Evolutionary conservation across 2,113 vertebrate species (phyloP), one percentile per base, ranked within the genome.

Genomic region (Atherinomorus stipes): DNA sequence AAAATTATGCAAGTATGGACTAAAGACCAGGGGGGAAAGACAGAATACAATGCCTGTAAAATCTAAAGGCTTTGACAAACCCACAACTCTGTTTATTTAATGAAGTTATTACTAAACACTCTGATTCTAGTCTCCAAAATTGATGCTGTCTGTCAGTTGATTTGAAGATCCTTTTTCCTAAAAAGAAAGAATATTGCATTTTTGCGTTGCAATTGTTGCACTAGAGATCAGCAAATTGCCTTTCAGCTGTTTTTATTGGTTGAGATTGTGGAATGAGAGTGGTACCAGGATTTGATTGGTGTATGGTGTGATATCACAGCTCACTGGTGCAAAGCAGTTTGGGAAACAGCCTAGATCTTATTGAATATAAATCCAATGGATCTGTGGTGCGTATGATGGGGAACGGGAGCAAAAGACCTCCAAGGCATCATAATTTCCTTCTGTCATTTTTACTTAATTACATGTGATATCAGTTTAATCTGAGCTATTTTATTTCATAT

Each of bases 311-410:
- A 92, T 90, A 71, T 92, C 89, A 88, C 86, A 90, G 92, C 78
- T 92, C 90, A 91, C 31, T 89, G 90, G 85, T 86, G 76, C 87
- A 80, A 71, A 85, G 88, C 89, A 71, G 47, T 84, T 85, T 71
- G 74, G 85, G 81, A 90, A 90, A 90, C 85, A 85, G 85, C 77
- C 72, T 45, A 65, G 85, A 86, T 88, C 69, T 86, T 89, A 92
- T 91, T 90, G 81, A 91, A 92, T 89, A 88, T 91, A 89, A 91
- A 93, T 90, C 90, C 86, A 85, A 52, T 83, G 87, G 76, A 47
- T 80, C 86, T 72, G 80, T 76, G 83, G 78, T 83, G 88, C 82
- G 45, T 87, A 50, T 68, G 85, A 88, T 89, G 65, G 74, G 76
- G 81, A 69, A 70, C 25, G 62, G 67, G 62, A 78, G 74, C 73